Base-by-base conservation (phyloP, 2,888 invertebrate species). In the Drosophila meridiana region DNA sequence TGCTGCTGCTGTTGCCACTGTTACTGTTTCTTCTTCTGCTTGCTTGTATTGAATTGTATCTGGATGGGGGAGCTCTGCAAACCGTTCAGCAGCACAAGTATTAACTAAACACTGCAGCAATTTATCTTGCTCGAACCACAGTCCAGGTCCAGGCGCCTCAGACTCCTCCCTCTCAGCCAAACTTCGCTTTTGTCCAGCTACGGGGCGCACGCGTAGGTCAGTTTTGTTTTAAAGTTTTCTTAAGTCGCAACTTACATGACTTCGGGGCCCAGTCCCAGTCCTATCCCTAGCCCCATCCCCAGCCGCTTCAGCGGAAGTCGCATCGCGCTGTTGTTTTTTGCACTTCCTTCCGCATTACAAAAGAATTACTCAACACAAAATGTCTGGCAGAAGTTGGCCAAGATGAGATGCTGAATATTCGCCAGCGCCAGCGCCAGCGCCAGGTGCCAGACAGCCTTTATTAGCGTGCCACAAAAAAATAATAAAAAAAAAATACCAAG, bases 81-180 rank as follows among this genome's bases (percentile, higher is more conserved):
- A 45, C 52, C 60, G 56, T 55, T 61, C 68, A 69, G 57, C 28
- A 58, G 68, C 75, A 76, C 76, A 81, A 87, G 82, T 90, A 87
- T 87, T 87, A 86, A 88, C 87, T 90, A 90, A 90, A 87, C 87
- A 87, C 82, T 82, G 87, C 82, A 89, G 89, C 87, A 89, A 90
- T 87, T 90, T 90, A 90, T 87, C 82, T 90, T 77, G 40, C 68
- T 65, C 45, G 50, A 32, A 50, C 40, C 65, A 56, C 61, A 32
- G 32, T 50, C n/a, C 50, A 43, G 32, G 28, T 40, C 28, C 45
- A n/a, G 20, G 32, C 14, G 36, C 43, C 5, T 47, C 57, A 32
- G 43, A 13, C 53, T 45, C 53, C 30, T 34, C 36, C 47, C 55
- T 20, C 62, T 32, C 42, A 74, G 57, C 63, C 65, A 61, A 63